Evolutionary conservation across 2,113 vertebrate genomes (phyloP).

Genomic region (Synodontis membranacea): DNA sequence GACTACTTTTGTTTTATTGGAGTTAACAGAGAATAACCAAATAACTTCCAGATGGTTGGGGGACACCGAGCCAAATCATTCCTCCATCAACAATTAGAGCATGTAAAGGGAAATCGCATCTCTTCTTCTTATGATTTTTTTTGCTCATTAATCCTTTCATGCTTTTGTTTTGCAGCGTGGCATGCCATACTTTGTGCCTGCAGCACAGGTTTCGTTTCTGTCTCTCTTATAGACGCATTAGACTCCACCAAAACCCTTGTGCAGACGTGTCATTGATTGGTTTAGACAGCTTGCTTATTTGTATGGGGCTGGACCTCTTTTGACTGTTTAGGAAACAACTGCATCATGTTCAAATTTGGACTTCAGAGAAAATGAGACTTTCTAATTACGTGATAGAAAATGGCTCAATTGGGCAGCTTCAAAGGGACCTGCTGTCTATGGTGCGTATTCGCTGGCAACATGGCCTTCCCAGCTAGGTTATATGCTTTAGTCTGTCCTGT

Average conservation of each 20-base stretch:
- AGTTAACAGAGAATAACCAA: constrained; percentile 36
- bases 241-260: background rate
- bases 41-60: constrained; percentile 51
- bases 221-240: background rate
- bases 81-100: constrained; percentile 42
- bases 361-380: constrained; percentile 1
- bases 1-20: constrained; percentile 22
- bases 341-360: constrained; percentile 16
- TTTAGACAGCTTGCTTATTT: constrained; percentile 26
- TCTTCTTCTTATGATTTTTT: constrained; percentile 4
- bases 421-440: background rate
- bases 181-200: background rate
- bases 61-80: constrained; percentile 27
- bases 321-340: constrained; percentile 24
- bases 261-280: constrained; percentile 7
- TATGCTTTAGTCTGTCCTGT: background rate
- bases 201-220: background rate
- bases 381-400: constrained; percentile 11
- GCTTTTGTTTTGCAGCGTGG: constrained; percentile 17
- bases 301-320: constrained; percentile 1
- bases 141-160: constrained; percentile 21
- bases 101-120: constrained; percentile 22
- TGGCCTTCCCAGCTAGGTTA: background rate
- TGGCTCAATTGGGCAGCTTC: background rate
- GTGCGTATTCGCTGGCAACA: background rate